A percentile compares a stretch with the other conserved stretches of the same genome.
Evolutionary conservation across 2,113 vertebrate species (phyloP).

Genomic region (Lichenostomus cassidix): DNA sequence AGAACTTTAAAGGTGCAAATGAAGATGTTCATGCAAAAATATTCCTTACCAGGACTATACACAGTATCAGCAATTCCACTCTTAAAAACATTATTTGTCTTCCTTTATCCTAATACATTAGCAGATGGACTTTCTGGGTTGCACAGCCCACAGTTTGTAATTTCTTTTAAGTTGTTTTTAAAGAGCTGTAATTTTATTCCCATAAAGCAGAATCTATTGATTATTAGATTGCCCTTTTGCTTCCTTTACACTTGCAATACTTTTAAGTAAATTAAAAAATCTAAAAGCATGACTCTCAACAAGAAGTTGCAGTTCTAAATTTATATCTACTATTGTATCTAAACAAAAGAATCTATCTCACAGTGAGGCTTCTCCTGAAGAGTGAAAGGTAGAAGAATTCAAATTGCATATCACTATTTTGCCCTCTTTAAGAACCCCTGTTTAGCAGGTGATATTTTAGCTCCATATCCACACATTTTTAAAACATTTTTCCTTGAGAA

Average conservation of each 20-base stretch:
- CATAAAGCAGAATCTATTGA: neutral
- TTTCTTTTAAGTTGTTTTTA: neutral
- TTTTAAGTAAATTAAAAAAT: neutral
- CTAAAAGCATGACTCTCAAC: neutral
- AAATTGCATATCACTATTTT: neutral
- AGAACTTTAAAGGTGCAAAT: neutral
- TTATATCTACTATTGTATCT: neutral
- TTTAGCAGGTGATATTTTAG: neutral
- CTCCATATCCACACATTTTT: neutral
- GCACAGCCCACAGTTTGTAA: neutral
- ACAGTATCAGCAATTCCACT: neutral
- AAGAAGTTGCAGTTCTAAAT: neutral
- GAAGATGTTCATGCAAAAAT: neutral
- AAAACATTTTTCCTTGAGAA: neutral
- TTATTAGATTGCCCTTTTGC: neutral
- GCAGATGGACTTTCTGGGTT: neutral
- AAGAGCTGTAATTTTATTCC: neutral
- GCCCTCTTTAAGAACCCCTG: neutral
- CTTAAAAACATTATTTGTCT: neutral
- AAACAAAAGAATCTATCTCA: neutral
- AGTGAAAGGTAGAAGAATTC: neutral
- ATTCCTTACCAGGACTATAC: neutral
- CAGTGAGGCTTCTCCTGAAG: neutral
- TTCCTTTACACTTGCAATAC: neutral
- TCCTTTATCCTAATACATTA: neutral